Evolutionary conservation across 2,888 invertebrate genomes (phyloP).

Genomic region (Xylota sylvarum): DNA sequence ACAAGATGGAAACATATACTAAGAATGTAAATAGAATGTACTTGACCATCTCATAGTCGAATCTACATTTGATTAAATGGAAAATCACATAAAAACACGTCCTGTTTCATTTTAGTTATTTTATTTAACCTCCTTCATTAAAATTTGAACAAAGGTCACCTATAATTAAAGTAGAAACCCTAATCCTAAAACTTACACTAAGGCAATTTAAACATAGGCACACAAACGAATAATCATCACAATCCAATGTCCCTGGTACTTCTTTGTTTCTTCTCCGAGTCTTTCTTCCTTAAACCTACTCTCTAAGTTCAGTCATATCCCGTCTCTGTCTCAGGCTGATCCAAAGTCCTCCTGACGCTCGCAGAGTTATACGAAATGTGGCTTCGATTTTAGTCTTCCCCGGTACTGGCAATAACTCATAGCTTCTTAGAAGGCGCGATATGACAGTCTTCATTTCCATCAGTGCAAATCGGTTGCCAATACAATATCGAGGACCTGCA

Average conservation of each 20-base stretch:
- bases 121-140: constrained; percentile 51
- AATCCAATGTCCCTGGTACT: constrained; percentile 41
- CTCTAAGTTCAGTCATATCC: constrained; percentile 50
- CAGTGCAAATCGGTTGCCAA: constrained; percentile 87
- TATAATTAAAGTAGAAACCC: constrained; percentile 51
- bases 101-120: constrained; percentile 15
- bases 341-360: constrained; percentile 87
- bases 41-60: too few relatives aligned
- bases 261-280: background rate
- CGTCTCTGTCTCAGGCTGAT: constrained; percentile 84
- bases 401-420: constrained; percentile 85
- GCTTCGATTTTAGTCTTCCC: constrained; percentile 86
- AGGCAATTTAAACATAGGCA: constrained; percentile 58
- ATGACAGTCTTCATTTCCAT: constrained; percentile 87
- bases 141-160: constrained; percentile 44
- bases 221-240: constrained; percentile 40
- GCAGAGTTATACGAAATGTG: constrained; percentile 86
- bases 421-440: constrained; percentile 86
- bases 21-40: too few relatives aligned
- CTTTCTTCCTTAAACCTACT: constrained; percentile 17
- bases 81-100: background rate
- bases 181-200: constrained; percentile 71
- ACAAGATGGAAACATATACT: too few relatives aligned
- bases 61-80: too few relatives aligned
- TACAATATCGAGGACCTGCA: constrained; percentile 86